Base-by-base conservation (phyloP, 2,888 invertebrate genomes). In the Amphipoea oculea region DNA sequence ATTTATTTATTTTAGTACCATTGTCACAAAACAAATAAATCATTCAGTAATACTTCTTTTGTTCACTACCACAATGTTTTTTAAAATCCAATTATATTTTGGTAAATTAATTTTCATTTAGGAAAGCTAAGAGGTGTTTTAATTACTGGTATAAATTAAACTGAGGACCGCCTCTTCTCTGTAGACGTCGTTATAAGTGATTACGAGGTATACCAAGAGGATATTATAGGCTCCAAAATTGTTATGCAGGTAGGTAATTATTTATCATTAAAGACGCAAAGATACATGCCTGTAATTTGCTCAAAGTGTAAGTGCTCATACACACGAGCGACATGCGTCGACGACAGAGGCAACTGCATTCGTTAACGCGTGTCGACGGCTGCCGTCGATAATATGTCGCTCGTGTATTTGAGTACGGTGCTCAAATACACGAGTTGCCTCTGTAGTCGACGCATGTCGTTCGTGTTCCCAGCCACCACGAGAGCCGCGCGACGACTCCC, bases 131-230 rank as follows among this genome's bases (percentile, higher is more conserved):
- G 29, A 78, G 45, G 11, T 48, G 40, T 67, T 78, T 78, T 78
- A 68, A 78, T 68, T 78, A 67, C 67, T 48, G n/a, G 0, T n/a
- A 78, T 78, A 67, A 78, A 78, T 78, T 78, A 65, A 48, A 57
- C 29, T 23, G n/a, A n/a, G 51, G 0, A 57, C 57, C 67, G 54
- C 78, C 78, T 57, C 40, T 78, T 78, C 45, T 57, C 7, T 78
- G 78, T 57, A 57, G 14, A 23, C 40, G 48, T 78, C 54, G 45
- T 20, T 45, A 29, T 48, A 57, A 57, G 66, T 67, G 54, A 78
- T 78, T n/a, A 66, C 14, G n/a, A 76, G 23, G 23, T 65, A 57
- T 51, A 14, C 17, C 36, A 20, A 54, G 65, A 6, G 29, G 20
- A 54, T n/a, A 54, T 12, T n/a, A 36, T 4, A 14, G n/a, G 20